Conservation (phyloP, 2,888 invertebrate genomes). For the Campopleginae sp. region DNA sequence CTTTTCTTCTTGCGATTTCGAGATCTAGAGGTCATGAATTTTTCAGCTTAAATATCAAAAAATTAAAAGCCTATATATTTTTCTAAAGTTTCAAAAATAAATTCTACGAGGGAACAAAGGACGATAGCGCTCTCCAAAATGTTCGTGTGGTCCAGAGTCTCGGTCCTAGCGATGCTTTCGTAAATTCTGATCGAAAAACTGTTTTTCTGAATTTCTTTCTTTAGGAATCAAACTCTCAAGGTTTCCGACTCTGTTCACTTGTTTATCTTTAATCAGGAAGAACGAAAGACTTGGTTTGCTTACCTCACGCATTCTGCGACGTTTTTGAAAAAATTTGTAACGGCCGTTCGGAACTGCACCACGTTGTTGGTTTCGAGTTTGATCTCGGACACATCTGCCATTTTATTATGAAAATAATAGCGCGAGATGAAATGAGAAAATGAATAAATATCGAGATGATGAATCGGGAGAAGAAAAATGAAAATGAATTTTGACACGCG, state of each 20-base stretch:
- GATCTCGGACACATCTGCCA: constrained; percentile 44
- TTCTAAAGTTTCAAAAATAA: not conserved
- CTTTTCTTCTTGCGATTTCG: not conserved
- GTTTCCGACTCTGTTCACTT: not conserved
- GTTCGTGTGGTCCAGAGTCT: not conserved
- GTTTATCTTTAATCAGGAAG: not conserved
- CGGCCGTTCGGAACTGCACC: constrained; percentile 73
- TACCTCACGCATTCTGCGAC: constrained; percentile 79
- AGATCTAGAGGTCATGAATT: not conserved
- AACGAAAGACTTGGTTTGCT: constrained; percentile 52
- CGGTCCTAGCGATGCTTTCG: not conserved
- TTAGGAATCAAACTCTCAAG: not conserved
- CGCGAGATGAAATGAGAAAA: not conserved
- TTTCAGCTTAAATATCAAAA: not conserved
- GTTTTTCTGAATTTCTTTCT: no score
- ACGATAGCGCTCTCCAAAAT: not conserved
- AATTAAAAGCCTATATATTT: not conserved
- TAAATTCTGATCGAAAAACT: not conserved
- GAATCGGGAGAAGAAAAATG: not conserved
- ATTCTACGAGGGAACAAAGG: not conserved
- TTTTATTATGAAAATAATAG: not conserved
- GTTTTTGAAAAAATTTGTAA: constrained; percentile 73
- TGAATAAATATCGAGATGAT: not conserved
- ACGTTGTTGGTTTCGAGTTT: constrained; percentile 71
- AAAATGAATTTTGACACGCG: constrained; percentile 19